Evolutionary conservation across 1,140 invertebrate species (phyloP), one percentile per base, ranked within the genome.

Genomic region (Cydia pomonella): DNA sequence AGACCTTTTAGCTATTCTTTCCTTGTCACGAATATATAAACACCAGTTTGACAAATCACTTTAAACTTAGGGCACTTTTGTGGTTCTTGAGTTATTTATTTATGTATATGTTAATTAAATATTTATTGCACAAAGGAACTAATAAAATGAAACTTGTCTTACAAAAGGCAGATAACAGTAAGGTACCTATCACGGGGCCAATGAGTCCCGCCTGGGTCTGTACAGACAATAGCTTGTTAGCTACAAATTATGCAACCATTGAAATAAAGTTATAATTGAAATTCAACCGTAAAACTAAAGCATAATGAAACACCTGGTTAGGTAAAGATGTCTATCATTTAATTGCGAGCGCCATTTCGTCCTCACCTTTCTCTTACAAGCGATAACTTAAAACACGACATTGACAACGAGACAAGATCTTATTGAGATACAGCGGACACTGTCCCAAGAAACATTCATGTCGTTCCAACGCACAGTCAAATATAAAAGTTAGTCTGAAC

Each of bases 381-480:
- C 64, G 27, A 69, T 69, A 69, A 69, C 7, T 18, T 69, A 33
- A 27, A 66, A 33, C 23, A 16, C 16, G 63, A 66, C 63, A 66
- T 66, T 66, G 63, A 66, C 63, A 33, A 66, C 64, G 18, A 69
- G 64, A 33, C 64, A 33, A 69, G 64, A 69, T 69, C 27, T 69
- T 59, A 59, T 59, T 69, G 29, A 69, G 64, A 69, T 69, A 69
- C 21, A 10, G 53, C 53, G 53, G 50, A 59, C 53, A 59, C 18
- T 21, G 53, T 21, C 9, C 21, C 53, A n/a, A 59, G 53, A 23
- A 59, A 59, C 53, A 59, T 59, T 59, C 21, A 7, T 59, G 53
- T 18, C 50, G 50, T 23, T 59, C 0, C 53, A 9, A 59, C 21
- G 53, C 53, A 59, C 53, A 59, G 53, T 59, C 9, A 59, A 59